Conservation (phyloP, 1,140 invertebrate species). For the Sycobia sp. region DNA sequence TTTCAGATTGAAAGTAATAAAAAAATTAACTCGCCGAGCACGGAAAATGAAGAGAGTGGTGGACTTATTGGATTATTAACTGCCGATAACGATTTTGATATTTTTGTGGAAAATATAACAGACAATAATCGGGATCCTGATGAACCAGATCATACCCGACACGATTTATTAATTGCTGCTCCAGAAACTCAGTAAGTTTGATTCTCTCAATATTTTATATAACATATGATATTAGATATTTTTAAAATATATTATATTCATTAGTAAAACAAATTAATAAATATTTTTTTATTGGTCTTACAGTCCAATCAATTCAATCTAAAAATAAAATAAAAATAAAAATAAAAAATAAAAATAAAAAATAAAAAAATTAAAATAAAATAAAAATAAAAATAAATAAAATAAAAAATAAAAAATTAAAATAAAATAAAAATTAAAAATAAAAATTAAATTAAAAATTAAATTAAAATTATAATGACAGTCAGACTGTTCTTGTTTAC, state of each 20-base stretch:
- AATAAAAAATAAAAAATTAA: too few relatives aligned
- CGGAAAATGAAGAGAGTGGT: constrained; percentile 82
- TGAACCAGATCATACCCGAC: constrained; percentile 77
- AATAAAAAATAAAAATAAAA: too few relatives aligned
- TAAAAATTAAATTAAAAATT: too few relatives aligned
- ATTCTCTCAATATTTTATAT: background rate
- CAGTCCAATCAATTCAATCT: too few relatives aligned
- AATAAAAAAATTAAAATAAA: too few relatives aligned
- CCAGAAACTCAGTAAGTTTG: constrained; percentile 66
- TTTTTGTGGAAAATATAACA: constrained; percentile 64
- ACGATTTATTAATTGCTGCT: constrained; percentile 62
- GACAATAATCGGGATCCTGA: constrained; percentile 66
- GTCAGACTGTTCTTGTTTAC: too few relatives aligned
- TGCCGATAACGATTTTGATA: constrained; percentile 74
- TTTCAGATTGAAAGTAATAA: constrained; percentile 54
- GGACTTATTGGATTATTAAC: constrained; percentile 67
- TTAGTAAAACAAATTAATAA: too few relatives aligned
- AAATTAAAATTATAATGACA: too few relatives aligned
- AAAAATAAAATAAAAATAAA: too few relatives aligned
- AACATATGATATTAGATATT: background rate
- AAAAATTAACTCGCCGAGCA: constrained; percentile 81
- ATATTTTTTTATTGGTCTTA: too few relatives aligned
- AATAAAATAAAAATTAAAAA: too few relatives aligned
- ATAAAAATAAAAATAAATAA: too few relatives aligned
- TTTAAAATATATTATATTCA: background rate